Conservation (phyloP, 64 coral and sea anemone genomes). For the Anthopleura sola region DNA sequence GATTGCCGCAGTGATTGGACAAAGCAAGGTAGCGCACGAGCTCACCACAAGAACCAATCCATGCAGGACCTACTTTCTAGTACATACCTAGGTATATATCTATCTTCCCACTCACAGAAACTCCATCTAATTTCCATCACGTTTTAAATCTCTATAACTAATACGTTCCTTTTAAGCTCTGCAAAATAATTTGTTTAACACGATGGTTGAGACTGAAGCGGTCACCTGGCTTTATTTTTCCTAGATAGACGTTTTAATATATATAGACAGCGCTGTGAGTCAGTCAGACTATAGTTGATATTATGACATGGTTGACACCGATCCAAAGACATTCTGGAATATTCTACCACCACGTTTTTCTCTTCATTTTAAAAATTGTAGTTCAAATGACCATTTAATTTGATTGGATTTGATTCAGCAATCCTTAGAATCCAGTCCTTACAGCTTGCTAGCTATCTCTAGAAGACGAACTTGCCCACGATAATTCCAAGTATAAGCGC, state of each 20-base stretch:
- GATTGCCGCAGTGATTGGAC: too few relatives aligned
- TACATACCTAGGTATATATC: too few relatives aligned
- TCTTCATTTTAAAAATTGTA: slow-evolving; percentile 13
- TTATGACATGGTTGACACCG: background rate
- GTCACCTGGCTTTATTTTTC: too few relatives aligned
- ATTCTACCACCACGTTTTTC: background rate
- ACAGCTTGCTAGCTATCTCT: background rate
- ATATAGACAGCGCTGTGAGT: background rate
- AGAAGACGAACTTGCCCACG: slow-evolving; percentile 49
- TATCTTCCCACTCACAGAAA: background rate
- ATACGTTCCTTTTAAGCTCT: background rate
- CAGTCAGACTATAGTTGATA: background rate
- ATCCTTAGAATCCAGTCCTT: background rate
- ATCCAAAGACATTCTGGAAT: background rate
- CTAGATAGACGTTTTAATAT: too few relatives aligned
- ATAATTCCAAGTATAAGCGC: slow-evolving; percentile 47
- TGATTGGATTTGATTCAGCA: background rate
- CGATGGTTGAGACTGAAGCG: too few relatives aligned
- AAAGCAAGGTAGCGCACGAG: too few relatives aligned
- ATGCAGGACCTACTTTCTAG: too few relatives aligned
- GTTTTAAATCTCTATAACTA: background rate
- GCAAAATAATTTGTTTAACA: background rate
- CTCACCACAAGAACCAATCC: too few relatives aligned
- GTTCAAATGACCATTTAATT: slow-evolving; percentile 8
- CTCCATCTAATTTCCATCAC: background rate